phyloP scores from a whole-genome alignment of 2,113 vertebrate species.

The Apodemus sylvaticus region DNA sequence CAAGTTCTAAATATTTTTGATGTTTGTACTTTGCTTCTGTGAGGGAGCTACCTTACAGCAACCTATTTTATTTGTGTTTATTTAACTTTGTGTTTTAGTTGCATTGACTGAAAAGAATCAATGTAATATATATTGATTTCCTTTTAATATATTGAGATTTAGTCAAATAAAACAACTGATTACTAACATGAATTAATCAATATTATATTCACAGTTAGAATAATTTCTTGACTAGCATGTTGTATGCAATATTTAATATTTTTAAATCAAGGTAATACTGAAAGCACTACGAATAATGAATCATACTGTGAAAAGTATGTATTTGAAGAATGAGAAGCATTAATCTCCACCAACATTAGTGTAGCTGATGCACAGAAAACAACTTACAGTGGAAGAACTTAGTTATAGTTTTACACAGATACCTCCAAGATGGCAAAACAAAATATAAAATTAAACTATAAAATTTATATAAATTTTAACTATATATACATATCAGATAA shows the following conservation, averaged over 20 bases:
- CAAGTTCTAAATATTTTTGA: neutral
- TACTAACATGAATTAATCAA: neutral
- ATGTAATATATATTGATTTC: neutral
- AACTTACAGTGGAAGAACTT: neutral
- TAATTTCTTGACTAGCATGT: neutral
- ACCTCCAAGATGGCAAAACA: neutral
- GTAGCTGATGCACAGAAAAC: neutral
- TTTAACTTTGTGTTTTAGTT: neutral
- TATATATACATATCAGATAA: neutral
- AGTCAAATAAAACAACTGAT: neutral
- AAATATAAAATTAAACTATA: neutral
- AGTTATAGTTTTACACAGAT: neutral
- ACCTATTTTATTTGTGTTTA: neutral
- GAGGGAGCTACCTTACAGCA: neutral
- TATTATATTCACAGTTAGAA: slow-evolving; percentile 47
- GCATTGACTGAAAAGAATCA: slow-evolving; percentile 17
- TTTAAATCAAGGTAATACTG: neutral
- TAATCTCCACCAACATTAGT: neutral
- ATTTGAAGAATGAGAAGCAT: neutral
- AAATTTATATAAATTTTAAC: neutral
- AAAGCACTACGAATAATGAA: neutral
- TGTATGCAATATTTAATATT: neutral
- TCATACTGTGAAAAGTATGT: neutral
- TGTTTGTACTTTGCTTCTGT: neutral
- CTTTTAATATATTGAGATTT: neutral